A percentile compares a stretch with the other conserved stretches of the same genome.
These are phyloP conservation scores for Pelodytes ibericus DNA, from an alignment of 2,797 vertebrate genomes.

Conservation along the genomic window DNA sequence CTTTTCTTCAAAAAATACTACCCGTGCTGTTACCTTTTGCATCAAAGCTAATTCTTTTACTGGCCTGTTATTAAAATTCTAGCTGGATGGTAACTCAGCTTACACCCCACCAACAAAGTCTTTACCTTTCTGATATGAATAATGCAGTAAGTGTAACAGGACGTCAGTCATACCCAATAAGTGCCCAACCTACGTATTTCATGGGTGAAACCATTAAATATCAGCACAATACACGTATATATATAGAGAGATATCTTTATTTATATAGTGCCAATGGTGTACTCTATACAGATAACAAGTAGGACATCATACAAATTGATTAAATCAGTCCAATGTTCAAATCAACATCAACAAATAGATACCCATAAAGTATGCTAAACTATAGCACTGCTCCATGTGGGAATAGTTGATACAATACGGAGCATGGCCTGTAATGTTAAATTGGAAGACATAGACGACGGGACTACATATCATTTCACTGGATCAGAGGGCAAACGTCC, in stretches of 20 bases:
- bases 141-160: too few species aligned
- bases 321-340: not conserved
- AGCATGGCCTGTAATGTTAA: not conserved
- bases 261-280: constrained; percentile 3
- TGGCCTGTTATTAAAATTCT: too few species aligned
- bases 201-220: too few species aligned
- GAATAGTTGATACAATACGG: not conserved
- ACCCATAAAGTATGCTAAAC: not conserved
- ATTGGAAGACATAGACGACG: not conserved
- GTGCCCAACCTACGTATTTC: too few species aligned
- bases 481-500: not conserved
- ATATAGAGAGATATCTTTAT: constrained; percentile 12
- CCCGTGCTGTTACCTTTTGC: too few species aligned
- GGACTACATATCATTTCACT: not conserved
- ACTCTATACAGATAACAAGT: constrained; percentile 18
- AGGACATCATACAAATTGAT: constrained; percentile 21
- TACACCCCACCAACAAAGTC: too few species aligned
- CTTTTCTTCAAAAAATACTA: too few species aligned
- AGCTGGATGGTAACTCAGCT: too few species aligned
- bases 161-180: too few species aligned
- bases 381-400: not conserved
- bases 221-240: not conserved
- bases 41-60: too few species aligned
- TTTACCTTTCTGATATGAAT: too few species aligned
- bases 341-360: not conserved